Evolutionary conservation across 2,797 vertebrate species (phyloP).

Genomic region (Buphagus erythrorhynchus): DNA sequence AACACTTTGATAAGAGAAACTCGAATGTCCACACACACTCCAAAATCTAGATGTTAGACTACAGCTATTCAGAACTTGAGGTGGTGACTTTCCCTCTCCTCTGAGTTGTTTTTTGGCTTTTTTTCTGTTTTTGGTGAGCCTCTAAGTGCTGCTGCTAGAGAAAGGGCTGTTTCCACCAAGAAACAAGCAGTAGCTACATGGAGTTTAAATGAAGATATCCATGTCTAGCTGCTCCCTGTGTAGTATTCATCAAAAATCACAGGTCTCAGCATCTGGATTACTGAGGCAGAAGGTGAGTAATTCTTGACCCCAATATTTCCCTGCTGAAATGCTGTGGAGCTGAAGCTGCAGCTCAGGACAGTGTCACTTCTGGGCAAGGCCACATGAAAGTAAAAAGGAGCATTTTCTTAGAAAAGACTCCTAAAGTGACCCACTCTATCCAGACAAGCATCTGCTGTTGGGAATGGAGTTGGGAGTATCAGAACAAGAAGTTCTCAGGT

Average conservation of each 20-base stretch:
- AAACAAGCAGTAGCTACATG: neutral
- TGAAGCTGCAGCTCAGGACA: neutral
- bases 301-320: neutral
- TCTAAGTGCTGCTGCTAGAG: neutral
- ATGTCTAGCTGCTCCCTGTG: neutral
- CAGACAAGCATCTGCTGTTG: neutral
- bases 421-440: neutral
- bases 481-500: neutral
- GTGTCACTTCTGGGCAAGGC: neutral
- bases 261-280: neutral
- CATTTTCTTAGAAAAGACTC: neutral
- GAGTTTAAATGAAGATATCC: neutral
- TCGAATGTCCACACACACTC: fast-evolving
- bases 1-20: neutral
- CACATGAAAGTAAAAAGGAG: neutral
- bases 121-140: neutral
- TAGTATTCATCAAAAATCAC: neutral
- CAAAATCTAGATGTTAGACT: neutral
- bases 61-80: neutral
- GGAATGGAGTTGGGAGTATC: neutral
- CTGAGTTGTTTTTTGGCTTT: neutral
- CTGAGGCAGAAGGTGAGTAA: neutral
- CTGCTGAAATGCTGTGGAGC: neutral
- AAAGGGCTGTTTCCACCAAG: neutral
- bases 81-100: neutral